phyloP scores from a whole-genome alignment of 2,113 vertebrate genomes.

The Rissa tridactyla region DNA sequence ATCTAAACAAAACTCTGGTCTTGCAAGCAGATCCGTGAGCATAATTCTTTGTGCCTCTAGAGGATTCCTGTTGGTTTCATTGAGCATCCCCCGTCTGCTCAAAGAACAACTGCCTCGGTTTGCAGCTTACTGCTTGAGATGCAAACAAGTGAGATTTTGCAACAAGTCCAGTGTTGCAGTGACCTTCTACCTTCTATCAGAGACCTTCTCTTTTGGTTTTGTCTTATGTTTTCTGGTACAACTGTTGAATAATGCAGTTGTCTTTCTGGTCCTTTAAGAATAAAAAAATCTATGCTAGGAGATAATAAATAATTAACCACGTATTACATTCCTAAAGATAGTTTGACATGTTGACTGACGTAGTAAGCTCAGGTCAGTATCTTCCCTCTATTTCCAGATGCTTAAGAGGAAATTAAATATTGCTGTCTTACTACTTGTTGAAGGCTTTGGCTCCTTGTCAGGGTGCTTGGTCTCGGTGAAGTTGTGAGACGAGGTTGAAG shows the following conservation, averaged over 20 bases:
- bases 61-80: not conserved
- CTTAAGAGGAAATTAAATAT: not conserved
- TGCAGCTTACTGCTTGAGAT: not conserved
- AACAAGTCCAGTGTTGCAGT: not conserved
- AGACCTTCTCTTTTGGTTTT: not conserved
- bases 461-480: not conserved
- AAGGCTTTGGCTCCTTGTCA: not conserved
- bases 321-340: not conserved
- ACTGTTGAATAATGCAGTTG: not conserved
- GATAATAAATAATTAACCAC: not conserved
- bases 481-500: not conserved
- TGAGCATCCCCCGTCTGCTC: not conserved
- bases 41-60: not conserved
- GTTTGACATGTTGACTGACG: not conserved
- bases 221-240: not conserved
- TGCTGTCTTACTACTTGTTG: not conserved
- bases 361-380: not conserved
- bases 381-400: not conserved
- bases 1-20: not conserved
- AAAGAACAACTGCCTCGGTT: not conserved
- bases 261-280: not conserved
- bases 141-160: not conserved
- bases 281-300: not conserved
- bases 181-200: not conserved
- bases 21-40: not conserved